Evolutionary conservation across 2,113 vertebrate species (phyloP).

Genomic region (Eudyptes chrysolophus): DNA sequence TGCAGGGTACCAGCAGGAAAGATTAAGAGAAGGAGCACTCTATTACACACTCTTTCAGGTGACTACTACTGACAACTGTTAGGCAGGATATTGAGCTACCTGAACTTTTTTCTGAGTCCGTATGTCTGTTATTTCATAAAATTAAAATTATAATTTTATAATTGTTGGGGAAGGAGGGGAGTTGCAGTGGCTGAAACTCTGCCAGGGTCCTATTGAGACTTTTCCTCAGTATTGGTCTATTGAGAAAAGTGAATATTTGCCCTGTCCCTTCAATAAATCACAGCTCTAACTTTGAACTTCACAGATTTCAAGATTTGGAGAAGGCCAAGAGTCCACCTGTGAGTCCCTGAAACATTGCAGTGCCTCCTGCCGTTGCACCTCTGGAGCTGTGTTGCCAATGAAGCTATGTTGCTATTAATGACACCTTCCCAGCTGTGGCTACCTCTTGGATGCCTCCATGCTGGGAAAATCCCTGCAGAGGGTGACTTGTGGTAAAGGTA

Average conservation of each 20-base stretch:
- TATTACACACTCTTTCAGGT: background rate
- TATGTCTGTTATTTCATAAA: background rate
- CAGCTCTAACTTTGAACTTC: background rate
- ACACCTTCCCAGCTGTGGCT: background rate
- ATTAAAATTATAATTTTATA: background rate
- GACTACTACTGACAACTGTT: background rate
- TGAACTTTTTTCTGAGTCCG: background rate
- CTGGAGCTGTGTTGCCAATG: background rate
- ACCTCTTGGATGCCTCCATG: background rate
- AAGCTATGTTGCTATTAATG: background rate
- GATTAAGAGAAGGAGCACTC: background rate
- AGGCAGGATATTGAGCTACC: background rate
- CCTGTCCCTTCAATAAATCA: background rate
- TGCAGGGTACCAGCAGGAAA: background rate
- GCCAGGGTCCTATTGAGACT: background rate
- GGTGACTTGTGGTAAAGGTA: background rate
- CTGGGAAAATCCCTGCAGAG: background rate
- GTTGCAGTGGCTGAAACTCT: background rate
- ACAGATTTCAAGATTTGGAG: background rate
- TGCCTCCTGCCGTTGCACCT: background rate
- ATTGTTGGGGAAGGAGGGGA: background rate
- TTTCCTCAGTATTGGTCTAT: background rate
- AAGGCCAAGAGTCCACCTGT: background rate
- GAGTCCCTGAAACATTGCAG: background rate
- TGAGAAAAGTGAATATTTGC: background rate